Percentiles rank a stretch among this genome's conserved stretches.
phyloP scores from a whole-genome alignment of 2,888 invertebrate species.

The Conomelus anceps region DNA sequence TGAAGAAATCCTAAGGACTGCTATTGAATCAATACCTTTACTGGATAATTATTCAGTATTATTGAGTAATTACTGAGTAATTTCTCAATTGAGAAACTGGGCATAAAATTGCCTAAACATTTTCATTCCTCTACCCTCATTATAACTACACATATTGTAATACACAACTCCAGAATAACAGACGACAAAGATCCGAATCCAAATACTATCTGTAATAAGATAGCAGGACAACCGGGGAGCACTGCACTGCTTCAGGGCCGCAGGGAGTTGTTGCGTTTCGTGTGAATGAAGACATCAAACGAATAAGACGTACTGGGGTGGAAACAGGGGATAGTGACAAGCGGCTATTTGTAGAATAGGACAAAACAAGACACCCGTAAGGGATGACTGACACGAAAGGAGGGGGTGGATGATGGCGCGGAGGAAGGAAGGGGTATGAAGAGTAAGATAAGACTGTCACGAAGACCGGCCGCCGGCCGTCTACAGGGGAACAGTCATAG shows the following conservation, averaged over 20 bases:
- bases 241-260: neutral
- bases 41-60: too few relatives aligned
- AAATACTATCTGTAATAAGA: neutral
- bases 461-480: too few relatives aligned
- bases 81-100: too few relatives aligned
- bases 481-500: neutral
- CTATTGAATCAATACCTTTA: too few relatives aligned
- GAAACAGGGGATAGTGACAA: neutral
- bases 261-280: neutral
- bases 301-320: neutral
- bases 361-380: neutral
- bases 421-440: too few relatives aligned
- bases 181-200: neutral
- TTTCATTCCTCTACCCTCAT: neutral
- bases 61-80: too few relatives aligned
- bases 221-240: neutral
- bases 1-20: too few relatives aligned
- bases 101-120: too few relatives aligned
- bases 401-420: neutral
- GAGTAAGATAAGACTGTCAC: neutral
- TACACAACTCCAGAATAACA: neutral
- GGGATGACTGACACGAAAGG: too few relatives aligned
- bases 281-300: neutral
- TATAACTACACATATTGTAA: neutral
- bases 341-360: neutral